Base-by-base conservation (phyloP, 2,797 vertebrate species). In the Heterohyrax brucei region DNA sequence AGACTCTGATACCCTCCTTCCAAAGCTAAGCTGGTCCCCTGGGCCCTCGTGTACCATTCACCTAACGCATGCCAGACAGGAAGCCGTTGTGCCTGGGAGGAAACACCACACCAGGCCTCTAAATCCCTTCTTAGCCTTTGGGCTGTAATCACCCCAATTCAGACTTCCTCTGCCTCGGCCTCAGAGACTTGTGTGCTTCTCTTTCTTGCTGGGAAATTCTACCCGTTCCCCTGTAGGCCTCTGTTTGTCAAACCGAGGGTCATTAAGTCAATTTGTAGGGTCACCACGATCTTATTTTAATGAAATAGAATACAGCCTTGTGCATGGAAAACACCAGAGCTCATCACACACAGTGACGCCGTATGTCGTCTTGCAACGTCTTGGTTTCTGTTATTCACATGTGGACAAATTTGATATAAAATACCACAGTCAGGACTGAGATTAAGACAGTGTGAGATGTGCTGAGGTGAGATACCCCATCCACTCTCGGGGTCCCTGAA, bases 121-220 rank as follows among this genome's bases (percentile, higher is more conserved):
- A 93, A 75, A 89, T 93, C 81, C 90, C 73, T 84, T 30, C 84
- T 93, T 68, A 89, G 76, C 83, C 76, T 93, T 70, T 53, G 81
- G 80, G 77, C 24, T 72, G 26, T 62, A 68, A 53, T 48, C 88
- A 72, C 18, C 68, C 64, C 59, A 28, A 59, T 66, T 77, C 46
- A 3, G 39, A 84, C 48, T 59, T 90, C 39, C 50, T 88, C 81
- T 59, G 3, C 33, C 33, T 70, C 64, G 73, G 59, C 88, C 61
- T 24, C 12, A 64, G 70, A 87, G 53, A 53, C 48, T 7, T 48
- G 46, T 33, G 68, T 39, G 7, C 62, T 87, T 28, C 26, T 91
- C 75, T 92, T 89, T 62, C 72, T 72, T 59, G 75, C 1, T 76
- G 77, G 87, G 56, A 75, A 30, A 88, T 61, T 77, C 79, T 39